These are phyloP conservation scores for Dinoponera quadriceps DNA, from an alignment of 1,140 invertebrate genomes.

Conservation along the genomic window DNA sequence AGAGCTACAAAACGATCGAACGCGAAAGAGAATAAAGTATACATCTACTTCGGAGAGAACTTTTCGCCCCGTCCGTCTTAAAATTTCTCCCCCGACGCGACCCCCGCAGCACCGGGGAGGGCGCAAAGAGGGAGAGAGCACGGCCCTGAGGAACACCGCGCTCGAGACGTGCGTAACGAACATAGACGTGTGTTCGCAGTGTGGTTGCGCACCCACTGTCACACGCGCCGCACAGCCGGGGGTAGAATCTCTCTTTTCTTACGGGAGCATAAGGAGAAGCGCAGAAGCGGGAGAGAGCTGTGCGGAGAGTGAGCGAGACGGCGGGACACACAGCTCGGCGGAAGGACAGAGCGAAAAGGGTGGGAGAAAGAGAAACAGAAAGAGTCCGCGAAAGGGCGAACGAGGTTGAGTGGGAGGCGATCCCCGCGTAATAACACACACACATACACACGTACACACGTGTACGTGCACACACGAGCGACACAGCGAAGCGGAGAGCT, in stretches of 20 bases:
- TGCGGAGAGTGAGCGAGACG: slow-evolving; percentile 21
- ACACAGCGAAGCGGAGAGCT: slow-evolving; percentile 39
- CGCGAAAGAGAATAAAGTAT: no score
- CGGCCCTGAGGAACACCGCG: slow-evolving; percentile 2
- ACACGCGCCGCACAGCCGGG: slow-evolving; percentile 55
- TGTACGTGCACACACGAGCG: neutral
- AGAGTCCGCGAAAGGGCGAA: slow-evolving; percentile 37
- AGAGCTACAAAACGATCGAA: no score
- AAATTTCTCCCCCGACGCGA: no score
- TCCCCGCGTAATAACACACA: slow-evolving; percentile 30
- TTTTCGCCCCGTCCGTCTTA: no score
- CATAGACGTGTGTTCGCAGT: slow-evolving; percentile 62
- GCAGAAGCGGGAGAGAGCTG: slow-evolving; percentile 27
- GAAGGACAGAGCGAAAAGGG: neutral
- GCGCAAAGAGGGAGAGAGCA: neutral
- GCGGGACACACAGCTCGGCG: neutral
- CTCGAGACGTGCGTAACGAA: slow-evolving; percentile 17
- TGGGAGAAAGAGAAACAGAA: neutral
- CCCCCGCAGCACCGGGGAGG: neutral
- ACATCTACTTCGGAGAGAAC: no score
- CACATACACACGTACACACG: slow-evolving; percentile 12
- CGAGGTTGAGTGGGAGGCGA: slow-evolving; percentile 15
- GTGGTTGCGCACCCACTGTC: slow-evolving; percentile 61
- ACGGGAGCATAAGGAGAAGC: neutral
- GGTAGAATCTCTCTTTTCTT: neutral